Percentiles rank a stretch among this genome's conserved stretches.
Evolutionary conservation across 1,140 invertebrate genomes (phyloP).

Genomic region (Pomacea maculata): DNA sequence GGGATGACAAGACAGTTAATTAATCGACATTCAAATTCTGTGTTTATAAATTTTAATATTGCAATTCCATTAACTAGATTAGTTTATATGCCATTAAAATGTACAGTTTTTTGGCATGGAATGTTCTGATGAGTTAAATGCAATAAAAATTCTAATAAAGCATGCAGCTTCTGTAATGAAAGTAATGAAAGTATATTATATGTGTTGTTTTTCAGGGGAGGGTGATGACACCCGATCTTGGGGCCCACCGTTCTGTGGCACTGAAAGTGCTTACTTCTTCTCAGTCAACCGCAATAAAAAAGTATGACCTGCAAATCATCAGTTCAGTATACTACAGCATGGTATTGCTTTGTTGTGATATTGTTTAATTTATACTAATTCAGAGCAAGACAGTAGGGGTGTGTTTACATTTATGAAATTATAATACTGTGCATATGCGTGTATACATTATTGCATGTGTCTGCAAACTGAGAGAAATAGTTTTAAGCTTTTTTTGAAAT

Average conservation of each 20-base stretch:
- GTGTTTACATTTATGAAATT: too few relatives aligned
- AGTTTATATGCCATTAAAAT: not conserved
- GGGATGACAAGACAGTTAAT: not conserved
- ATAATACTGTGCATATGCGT: not conserved
- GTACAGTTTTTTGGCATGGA: not conserved
- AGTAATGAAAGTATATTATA: too few relatives aligned
- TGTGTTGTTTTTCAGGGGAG: conserved; percentile 64
- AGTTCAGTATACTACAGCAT: not conserved
- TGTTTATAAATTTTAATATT: not conserved
- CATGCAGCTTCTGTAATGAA: not conserved
- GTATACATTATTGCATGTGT: not conserved
- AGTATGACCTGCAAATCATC: conserved; percentile 42
- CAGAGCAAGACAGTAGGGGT: not conserved
- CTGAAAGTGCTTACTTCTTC: conserved; percentile 85
- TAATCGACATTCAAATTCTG: not conserved
- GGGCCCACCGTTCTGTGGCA: conserved; percentile 87
- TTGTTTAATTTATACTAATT: not conserved
- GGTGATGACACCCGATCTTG: conserved; percentile 92
- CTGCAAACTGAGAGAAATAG: not conserved
- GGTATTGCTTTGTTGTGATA: not conserved
- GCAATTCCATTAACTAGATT: not conserved
- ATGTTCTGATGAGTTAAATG: not conserved
- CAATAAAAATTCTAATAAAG: not conserved
- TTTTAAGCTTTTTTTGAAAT: not conserved
- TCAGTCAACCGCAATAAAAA: conserved; percentile 95